Evolutionary conservation across 92 coral and sea anemone genomes (phyloP).

Genomic region (Muricea muricata): DNA sequence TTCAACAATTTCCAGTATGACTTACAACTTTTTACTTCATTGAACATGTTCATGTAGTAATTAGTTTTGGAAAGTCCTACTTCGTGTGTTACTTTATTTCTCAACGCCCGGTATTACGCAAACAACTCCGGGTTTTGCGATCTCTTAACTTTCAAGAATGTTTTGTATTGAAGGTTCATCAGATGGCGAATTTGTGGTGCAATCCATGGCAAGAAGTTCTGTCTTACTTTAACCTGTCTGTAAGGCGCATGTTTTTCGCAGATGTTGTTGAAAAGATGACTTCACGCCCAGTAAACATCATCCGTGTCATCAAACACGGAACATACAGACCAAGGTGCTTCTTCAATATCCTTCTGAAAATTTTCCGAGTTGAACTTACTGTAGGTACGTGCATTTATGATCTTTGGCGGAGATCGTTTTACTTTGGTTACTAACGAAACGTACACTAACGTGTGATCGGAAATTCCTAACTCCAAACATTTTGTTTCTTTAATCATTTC

Average conservation of each 20-base stretch:
- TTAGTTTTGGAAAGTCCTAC: conserved; percentile 49
- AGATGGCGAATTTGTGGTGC: conserved; percentile 50
- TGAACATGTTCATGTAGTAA: conserved; percentile 38
- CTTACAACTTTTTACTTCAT: conserved; percentile 46
- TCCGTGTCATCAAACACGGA: conserved; percentile 44
- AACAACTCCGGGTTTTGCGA: conserved; percentile 44
- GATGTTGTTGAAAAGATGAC: conserved; percentile 40
- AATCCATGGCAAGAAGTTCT: conserved; percentile 58
- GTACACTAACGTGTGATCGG: conserved; percentile 34
- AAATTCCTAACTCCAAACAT: conserved; percentile 23
- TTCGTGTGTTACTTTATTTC: conserved; percentile 52
- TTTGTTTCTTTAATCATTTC: conserved; percentile 53
- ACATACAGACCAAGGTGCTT: conserved; percentile 45
- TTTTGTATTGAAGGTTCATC: conserved; percentile 53
- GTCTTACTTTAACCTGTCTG: conserved; percentile 45
- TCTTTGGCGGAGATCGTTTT: conserved; percentile 29
- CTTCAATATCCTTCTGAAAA: conserved; percentile 26
- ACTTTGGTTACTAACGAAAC: conserved; percentile 21
- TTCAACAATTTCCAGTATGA: conserved; percentile 60
- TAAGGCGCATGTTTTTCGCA: conserved; percentile 57
- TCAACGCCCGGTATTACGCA: conserved; percentile 35
- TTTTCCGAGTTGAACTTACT: neutral
- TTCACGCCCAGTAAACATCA: conserved; percentile 55
- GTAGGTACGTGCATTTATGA: conserved; percentile 21
- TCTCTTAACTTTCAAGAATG: conserved; percentile 20